Base-by-base conservation (phyloP, 2,888 invertebrate species). In the Drosophila limbata region DNA sequence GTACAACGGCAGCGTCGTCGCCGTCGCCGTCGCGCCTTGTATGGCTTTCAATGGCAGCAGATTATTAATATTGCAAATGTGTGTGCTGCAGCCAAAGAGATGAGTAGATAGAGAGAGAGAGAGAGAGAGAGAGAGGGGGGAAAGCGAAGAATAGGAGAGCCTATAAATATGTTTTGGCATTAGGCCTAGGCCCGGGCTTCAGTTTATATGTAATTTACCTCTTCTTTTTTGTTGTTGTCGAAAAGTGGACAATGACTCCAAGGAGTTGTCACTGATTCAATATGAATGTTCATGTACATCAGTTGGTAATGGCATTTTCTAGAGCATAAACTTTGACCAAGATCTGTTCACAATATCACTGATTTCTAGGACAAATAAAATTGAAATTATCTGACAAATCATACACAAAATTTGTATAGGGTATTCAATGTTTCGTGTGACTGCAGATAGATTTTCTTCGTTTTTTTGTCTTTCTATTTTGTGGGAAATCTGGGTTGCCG, bases 31-130 rank as follows among this genome's bases (percentile, higher is more conserved):
- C 86, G 88, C 84, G 88, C 84, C 88, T 88, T 88, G 86, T 88
- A 84, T 85, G 88, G 84, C 88, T 85, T 84, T 84, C 84, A 88
- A 85, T 84, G 88, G 88, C 84, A 85, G 86, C 84, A 88, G 88
- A 84, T 84, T 84, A 84, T 88, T 84, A 88, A 84, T 88, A 88
- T 85, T 85, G 84, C 86, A 79, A 79, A 69, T 80, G 86, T 88
- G 35, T 48, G 37, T 53, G 31, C n/a, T 44, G 15, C 52, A 13
- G 33, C 15, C 8, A 44, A n/a, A 52, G 50, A 45, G 15, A 37
- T 6, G 47, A 31, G 28, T 1, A 33, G 39, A 19, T 59, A 53
- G 40, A 51, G 44, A 10, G 21, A 6, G 19, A 39, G 25, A n/a
- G 44, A 52, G 19, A 8, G 21, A 11, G 56, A 37, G 21, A 15